A percentile compares a stretch with the other conserved stretches of the same genome.
Evolutionary conservation across 64 coral and sea anemone genomes (phyloP).

Genomic region (Montipora capricornis): DNA sequence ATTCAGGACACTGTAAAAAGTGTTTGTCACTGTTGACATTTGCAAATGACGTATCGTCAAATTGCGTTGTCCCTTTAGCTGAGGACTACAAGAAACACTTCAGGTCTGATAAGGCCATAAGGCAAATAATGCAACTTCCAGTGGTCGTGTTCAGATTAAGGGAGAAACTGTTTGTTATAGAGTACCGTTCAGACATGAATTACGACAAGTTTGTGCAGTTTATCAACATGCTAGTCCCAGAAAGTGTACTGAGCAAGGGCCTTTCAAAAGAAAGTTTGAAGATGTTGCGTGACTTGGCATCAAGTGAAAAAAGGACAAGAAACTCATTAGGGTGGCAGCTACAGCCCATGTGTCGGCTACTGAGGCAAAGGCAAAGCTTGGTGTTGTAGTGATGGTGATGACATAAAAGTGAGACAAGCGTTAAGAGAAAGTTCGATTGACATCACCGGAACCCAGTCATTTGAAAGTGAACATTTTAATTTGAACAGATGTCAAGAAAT

Average conservation of each 20-base stretch:
- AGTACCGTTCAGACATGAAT: conserved; percentile 22
- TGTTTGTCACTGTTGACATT: conserved; percentile 57
- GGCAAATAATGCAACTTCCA: conserved; percentile 61
- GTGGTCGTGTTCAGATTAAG: conserved; percentile 70
- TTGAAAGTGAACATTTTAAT: too few relatives aligned
- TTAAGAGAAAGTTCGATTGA: too few relatives aligned
- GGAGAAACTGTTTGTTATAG: conserved; percentile 49
- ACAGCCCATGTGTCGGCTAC: conserved; percentile 31
- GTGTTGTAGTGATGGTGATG: not conserved
- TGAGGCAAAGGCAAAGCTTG: conserved; percentile 23
- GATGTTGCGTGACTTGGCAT: conserved; percentile 48
- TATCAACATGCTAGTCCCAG: too few relatives aligned
- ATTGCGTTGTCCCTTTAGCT: conserved; percentile 25
- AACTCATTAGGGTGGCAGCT: conserved; percentile 46
- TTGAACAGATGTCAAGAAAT: too few relatives aligned
- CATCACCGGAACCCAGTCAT: too few relatives aligned
- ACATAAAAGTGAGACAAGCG: not conserved
- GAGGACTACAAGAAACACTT: conserved; percentile 45
- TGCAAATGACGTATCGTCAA: conserved; percentile 23
- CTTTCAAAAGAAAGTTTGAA: conserved; percentile 65
- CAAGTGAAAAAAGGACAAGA: conserved; percentile 47
- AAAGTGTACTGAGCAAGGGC: conserved; percentile 4
- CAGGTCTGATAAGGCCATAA: conserved; percentile 26
- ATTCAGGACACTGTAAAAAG: conserved; percentile 31
- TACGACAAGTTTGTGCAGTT: conserved; percentile 13